Conservation (phyloP, 2,113 vertebrate genomes). For the Mesocricetus auratus region DNA sequence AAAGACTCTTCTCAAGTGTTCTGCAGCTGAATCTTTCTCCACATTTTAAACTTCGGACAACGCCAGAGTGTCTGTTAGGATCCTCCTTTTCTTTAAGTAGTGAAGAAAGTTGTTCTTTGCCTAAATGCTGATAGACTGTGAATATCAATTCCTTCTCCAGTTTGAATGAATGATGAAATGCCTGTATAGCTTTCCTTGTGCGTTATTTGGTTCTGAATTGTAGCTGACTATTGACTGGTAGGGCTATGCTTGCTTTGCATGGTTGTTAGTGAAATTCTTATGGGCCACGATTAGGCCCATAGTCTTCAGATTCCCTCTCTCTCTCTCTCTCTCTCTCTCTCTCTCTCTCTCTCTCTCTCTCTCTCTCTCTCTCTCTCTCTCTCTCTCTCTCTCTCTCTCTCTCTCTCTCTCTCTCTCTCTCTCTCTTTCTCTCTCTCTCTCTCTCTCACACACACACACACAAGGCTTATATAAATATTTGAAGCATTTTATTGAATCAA, state of each 20-base stretch:
- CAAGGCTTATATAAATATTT: constrained; percentile 50
- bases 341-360: no score
- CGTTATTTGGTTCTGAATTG: not conserved
- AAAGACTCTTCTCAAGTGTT: not conserved
- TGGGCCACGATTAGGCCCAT: not conserved
- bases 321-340: no score
- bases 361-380: no score
- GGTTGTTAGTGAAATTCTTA: not conserved
- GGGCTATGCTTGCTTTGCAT: not conserved
- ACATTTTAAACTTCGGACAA: not conserved
- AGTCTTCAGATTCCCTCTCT: no score
- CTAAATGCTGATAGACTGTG: not conserved
- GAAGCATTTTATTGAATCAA: constrained; percentile 41
- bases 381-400: no score
- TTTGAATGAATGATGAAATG: not conserved
- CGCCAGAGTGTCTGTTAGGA: not conserved
- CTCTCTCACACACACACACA: no score
- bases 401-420: no score
- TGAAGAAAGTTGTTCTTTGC: constrained; percentile 3
- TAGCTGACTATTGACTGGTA: not conserved
- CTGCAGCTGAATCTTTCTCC: not conserved
- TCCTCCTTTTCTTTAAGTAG: not conserved
- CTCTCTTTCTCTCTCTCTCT: no score
- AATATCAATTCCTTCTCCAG: not conserved
- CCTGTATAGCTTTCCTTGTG: not conserved